Conservation (phyloP, 2,113 vertebrate genomes). For the Sminthopsis crassicaudata region DNA sequence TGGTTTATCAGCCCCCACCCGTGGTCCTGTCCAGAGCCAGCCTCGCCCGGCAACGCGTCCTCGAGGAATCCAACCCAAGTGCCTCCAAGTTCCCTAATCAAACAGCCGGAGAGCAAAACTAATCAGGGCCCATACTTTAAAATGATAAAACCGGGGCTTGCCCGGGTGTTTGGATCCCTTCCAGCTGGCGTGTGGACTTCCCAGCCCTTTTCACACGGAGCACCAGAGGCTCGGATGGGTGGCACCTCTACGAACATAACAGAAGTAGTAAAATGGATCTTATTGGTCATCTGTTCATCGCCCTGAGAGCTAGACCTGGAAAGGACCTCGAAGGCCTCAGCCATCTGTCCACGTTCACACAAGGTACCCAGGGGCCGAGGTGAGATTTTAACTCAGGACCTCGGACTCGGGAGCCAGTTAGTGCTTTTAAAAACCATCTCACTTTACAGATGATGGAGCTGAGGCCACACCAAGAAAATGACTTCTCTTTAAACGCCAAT, state of each 20-base stretch:
- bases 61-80: neutral
- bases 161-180: neutral
- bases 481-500: neutral
- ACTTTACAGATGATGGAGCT: neutral
- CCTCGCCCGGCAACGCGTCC: neutral
- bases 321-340: neutral
- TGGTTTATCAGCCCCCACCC: neutral
- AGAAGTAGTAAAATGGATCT: neutral
- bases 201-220: too few species aligned
- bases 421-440: neutral
- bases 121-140: neutral
- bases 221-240: neutral
- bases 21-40: neutral
- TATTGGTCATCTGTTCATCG: neutral
- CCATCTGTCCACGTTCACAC: neutral
- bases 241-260: neutral
- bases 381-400: neutral
- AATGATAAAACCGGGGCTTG: neutral
- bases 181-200: neutral
- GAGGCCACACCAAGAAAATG: neutral
- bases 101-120: neutral
- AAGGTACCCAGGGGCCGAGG: neutral
- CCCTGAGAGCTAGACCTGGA: neutral
- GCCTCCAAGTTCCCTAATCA: neutral
- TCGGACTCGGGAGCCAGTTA: neutral